phyloP scores from a whole-genome alignment of 1,140 invertebrate genomes.

The Marisa cornuarietis region DNA sequence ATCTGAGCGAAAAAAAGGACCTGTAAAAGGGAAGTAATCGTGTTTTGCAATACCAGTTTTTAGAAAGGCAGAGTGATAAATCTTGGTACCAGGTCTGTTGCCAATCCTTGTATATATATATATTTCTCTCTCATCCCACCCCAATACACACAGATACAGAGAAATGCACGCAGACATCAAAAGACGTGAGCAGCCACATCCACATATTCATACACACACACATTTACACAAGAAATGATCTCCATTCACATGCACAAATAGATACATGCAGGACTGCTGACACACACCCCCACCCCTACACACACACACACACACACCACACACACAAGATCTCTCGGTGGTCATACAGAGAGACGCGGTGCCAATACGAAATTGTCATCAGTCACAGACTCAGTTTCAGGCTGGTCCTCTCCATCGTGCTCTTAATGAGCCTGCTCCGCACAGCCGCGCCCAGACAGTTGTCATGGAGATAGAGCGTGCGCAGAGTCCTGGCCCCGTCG shows the following conservation, averaged over 20 bases:
- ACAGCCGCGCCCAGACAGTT: conserved; percentile 30
- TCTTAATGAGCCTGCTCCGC: conserved; percentile 27
- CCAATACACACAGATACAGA: neutral
- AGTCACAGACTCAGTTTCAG: conserved; percentile 35
- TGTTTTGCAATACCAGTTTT: too few species aligned
- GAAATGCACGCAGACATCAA: neutral
- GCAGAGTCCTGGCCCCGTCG: conserved; percentile 2
- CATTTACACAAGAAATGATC: neutral
- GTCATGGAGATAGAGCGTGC: conserved; percentile 28
- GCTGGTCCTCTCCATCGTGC: conserved; percentile 20
- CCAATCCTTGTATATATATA: too few species aligned
- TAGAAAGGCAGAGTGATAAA: too few species aligned
- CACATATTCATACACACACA: neutral
- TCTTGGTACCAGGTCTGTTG: too few species aligned
- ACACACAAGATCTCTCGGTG: neutral
- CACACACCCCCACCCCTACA: too few species aligned
- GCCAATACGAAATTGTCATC: neutral
- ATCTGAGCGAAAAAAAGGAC: too few species aligned
- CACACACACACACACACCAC: neutral
- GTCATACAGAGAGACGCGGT: neutral
- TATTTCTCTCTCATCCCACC: too few species aligned
- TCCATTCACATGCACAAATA: neutral
- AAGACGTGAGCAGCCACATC: neutral
- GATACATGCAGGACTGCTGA: neutral
- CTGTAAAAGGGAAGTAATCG: too few species aligned